Conservation (phyloP, 2,113 vertebrate genomes). For the Myotis davidii region DNA sequence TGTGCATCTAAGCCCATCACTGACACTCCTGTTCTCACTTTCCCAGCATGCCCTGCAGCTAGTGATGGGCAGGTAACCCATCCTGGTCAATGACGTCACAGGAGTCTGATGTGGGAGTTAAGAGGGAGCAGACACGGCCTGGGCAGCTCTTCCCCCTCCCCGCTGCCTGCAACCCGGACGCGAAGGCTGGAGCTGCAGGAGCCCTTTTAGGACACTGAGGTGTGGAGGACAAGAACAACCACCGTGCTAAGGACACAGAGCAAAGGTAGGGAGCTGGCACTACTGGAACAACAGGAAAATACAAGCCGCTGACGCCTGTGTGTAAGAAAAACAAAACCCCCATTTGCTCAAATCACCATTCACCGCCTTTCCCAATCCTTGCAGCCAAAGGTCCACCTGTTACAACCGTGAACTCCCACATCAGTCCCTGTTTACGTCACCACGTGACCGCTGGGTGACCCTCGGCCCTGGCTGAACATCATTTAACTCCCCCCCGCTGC, state of each 20-base stretch:
- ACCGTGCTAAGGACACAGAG: not conserved
- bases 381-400: not conserved
- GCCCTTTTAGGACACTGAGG: not conserved
- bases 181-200: not conserved
- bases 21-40: not conserved
- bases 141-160: not conserved
- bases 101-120: not conserved
- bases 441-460: fast-evolving
- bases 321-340: not conserved
- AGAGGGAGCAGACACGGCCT: not conserved
- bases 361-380: not conserved
- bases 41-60: not conserved
- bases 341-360: not conserved
- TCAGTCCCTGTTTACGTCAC: not conserved
- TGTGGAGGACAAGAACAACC: fast-evolving
- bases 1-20: fast-evolving
- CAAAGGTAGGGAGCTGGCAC: fast-evolving
- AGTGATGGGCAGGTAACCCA: not conserved
- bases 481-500: no score
- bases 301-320: not conserved
- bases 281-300: fast-evolving
- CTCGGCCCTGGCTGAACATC: fast-evolving
- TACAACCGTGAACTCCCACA: no score
- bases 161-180: not conserved
- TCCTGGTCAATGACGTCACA: not conserved